Conservation (phyloP, 2,888 invertebrate species). For the Eueremaeus valkanovi region DNA sequence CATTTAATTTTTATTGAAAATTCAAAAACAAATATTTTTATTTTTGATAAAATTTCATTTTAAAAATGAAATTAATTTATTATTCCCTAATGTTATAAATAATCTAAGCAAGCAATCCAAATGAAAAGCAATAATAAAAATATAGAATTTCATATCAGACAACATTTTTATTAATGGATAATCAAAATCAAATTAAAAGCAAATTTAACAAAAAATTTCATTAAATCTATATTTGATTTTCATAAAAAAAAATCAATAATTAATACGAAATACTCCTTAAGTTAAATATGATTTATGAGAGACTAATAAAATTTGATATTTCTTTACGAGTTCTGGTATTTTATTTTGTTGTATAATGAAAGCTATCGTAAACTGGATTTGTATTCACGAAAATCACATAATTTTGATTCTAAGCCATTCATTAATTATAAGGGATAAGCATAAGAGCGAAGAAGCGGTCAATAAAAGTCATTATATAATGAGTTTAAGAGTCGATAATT, state of each 20-base stretch:
- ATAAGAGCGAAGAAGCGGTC: conserved; percentile 13
- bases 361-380: neutral
- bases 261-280: neutral
- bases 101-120: too few relatives aligned
- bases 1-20: too few relatives aligned
- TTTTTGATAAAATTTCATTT: too few relatives aligned
- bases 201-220: neutral
- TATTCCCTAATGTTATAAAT: too few relatives aligned
- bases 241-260: neutral
- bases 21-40: too few relatives aligned
- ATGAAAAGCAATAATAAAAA: too few relatives aligned
- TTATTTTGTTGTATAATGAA: too few relatives aligned
- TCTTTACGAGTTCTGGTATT: too few relatives aligned
- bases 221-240: neutral
- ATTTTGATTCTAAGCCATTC: conserved; percentile 7
- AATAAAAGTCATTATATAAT: neutral
- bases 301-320: too few relatives aligned
- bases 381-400: conserved; percentile 12
- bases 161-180: neutral
- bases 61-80: too few relatives aligned
- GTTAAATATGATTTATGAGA: neutral
- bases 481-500: neutral
- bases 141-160: neutral
- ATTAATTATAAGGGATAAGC: conserved; percentile 6
- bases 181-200: neutral